Percentiles rank a stretch among this genome's conserved stretches.
Evolutionary conservation across 2,797 vertebrate species (phyloP).

Genomic region (Allobates femoralis): DNA sequence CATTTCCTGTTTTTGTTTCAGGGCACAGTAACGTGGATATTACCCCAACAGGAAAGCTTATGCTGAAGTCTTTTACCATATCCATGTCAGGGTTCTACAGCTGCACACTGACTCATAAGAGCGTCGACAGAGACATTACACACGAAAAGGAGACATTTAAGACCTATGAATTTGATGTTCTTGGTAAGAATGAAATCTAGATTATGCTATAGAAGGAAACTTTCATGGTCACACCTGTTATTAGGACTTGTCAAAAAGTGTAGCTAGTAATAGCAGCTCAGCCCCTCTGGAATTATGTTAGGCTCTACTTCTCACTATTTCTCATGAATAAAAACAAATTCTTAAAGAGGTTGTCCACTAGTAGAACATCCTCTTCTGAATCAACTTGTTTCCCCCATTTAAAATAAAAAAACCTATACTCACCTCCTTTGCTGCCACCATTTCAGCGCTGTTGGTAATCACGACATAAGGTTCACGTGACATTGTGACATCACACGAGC

Average conservation of each 20-base stretch:
- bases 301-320: not conserved
- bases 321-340: not conserved
- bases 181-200: slow-evolving; percentile 69
- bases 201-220: not conserved
- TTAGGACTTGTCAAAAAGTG: not conserved
- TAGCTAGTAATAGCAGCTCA: not conserved
- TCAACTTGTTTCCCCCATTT: no score
- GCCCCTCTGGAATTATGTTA: not conserved
- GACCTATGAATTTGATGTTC: slow-evolving; percentile 72
- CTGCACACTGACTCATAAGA: slow-evolving; percentile 74
- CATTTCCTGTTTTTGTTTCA: slow-evolving; percentile 70
- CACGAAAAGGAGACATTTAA: slow-evolving; percentile 67
- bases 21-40: slow-evolving; percentile 66
- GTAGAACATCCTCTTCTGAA: no score
- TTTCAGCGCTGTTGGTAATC: no score
- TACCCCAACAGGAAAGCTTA: slow-evolving; percentile 73
- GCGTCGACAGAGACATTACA: slow-evolving; percentile 67
- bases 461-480: no score
- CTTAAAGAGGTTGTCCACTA: no score
- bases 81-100: slow-evolving; percentile 75
- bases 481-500: no score
- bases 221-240: not conserved
- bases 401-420: no score
- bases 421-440: no score
- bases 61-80: slow-evolving; percentile 71